Conservation (phyloP, 2,113 vertebrate species). For the Hyaena hyaena region DNA sequence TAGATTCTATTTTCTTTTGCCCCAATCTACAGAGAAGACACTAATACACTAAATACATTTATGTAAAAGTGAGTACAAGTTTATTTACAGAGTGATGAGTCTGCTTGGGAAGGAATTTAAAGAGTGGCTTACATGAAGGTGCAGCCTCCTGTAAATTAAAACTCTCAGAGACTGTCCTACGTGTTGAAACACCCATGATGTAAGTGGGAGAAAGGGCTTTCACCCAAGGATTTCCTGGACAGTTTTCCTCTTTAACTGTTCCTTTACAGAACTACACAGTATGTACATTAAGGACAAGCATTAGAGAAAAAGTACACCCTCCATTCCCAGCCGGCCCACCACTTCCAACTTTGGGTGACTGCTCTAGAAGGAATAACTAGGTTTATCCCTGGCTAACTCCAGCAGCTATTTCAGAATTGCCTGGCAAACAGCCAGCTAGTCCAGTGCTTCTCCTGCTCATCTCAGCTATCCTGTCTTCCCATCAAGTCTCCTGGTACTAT, state of each 20-base stretch:
- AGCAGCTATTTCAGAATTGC: neutral
- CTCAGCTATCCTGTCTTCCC: neutral
- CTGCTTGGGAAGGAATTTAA: conserved; percentile 77
- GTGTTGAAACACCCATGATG: neutral
- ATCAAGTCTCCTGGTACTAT: neutral
- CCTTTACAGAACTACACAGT: conserved; percentile 14
- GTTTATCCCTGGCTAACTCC: neutral
- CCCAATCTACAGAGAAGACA: neutral
- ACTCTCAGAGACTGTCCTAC: neutral
- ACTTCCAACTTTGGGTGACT: neutral
- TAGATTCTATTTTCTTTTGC: conserved; percentile 42
- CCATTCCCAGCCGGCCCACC: neutral
- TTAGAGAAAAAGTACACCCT: neutral
- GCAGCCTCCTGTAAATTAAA: conserved; percentile 48
- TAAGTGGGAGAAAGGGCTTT: conserved; percentile 50
- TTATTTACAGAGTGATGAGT: conserved; percentile 64
- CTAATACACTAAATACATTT: neutral
- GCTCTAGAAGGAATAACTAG: neutral
- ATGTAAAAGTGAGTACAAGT: conserved; percentile 42
- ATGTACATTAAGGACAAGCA: neutral
- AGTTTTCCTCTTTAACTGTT: conserved; percentile 8
- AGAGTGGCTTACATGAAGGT: conserved; percentile 77
- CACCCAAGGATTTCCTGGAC: conserved; percentile 2
- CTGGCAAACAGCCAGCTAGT: neutral
- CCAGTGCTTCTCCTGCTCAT: too few relatives aligned